phyloP scores from a whole-genome alignment of 2,113 vertebrate genomes.

The Rissa tridactyla region DNA sequence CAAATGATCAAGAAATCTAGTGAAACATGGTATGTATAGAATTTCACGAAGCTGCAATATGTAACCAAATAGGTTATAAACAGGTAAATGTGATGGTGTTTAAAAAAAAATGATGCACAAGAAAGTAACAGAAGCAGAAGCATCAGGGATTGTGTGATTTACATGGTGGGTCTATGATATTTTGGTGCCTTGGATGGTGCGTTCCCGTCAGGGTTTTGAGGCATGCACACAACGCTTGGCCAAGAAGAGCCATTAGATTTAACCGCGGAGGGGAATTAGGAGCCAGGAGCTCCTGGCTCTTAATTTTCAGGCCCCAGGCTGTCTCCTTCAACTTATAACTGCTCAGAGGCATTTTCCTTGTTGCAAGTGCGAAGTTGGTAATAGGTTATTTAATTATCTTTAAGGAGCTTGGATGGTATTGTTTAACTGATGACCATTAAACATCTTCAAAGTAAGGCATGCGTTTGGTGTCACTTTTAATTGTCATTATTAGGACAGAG shows the following conservation, averaged over 20 bases:
- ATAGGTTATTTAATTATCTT: not conserved
- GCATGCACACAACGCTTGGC: accelerated
- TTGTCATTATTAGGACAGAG: not conserved
- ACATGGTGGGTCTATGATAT: not conserved
- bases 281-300: not conserved
- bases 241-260: not conserved
- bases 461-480: not conserved
- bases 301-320: not conserved
- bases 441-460: not conserved
- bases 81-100: not conserved
- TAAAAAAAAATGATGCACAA: not conserved
- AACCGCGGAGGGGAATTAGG: not conserved
- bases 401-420: not conserved
- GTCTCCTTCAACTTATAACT: not conserved
- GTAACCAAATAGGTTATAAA: not conserved
- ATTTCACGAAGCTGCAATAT: not conserved
- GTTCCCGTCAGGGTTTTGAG: not conserved
- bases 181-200: not conserved
- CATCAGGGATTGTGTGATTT: not conserved
- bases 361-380: not conserved
- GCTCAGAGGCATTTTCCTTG: not conserved
- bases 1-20: not conserved
- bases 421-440: not conserved
- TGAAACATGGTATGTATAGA: not conserved
- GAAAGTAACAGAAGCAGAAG: not conserved